phyloP scores from a whole-genome alignment of 2,888 invertebrate genomes.

The Sceliomorpha sp. region DNA sequence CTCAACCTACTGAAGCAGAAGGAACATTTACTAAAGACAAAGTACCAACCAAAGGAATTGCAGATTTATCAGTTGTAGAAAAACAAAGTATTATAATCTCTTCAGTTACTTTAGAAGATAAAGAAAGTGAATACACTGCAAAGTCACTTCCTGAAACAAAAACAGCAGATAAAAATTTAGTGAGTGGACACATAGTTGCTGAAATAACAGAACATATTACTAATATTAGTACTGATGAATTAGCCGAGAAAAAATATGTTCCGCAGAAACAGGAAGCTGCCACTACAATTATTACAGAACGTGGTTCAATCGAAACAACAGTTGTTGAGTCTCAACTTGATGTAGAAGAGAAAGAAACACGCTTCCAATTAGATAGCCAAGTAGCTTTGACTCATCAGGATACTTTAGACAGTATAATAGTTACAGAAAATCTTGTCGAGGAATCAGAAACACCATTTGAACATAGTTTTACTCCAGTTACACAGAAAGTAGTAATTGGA shows the following conservation, averaged over 20 bases:
- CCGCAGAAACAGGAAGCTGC: constrained; percentile 61
- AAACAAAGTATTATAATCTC: constrained; percentile 72
- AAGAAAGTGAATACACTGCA: constrained; percentile 80
- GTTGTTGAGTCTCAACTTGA: constrained; percentile 74
- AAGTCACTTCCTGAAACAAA: constrained; percentile 75
- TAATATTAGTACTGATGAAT: constrained; percentile 72
- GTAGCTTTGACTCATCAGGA: constrained; percentile 80
- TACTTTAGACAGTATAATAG: constrained; percentile 82
- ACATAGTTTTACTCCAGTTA: constrained; percentile 73
- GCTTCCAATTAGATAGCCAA: constrained; percentile 69
- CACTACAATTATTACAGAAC: constrained; percentile 68
- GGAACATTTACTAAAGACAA: constrained; percentile 75
- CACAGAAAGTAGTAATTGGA: constrained; percentile 79
- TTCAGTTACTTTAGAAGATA: constrained; percentile 79
- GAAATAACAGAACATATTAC: constrained; percentile 75
- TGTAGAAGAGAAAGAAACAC: constrained; percentile 60
- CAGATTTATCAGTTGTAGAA: constrained; percentile 69
- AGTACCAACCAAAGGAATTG: constrained; percentile 67
- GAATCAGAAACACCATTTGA: constrained; percentile 78
- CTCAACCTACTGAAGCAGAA: constrained; percentile 84
- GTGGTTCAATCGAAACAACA: constrained; percentile 67
- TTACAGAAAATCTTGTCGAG: constrained; percentile 81
- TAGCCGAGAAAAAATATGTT: constrained; percentile 62
- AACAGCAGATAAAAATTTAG: constrained; percentile 64
- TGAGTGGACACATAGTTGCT: constrained; percentile 67